Evolutionary conservation across 2,113 vertebrate genomes (phyloP).

Genomic region (Calyptommatus sinebrachiatus): DNA sequence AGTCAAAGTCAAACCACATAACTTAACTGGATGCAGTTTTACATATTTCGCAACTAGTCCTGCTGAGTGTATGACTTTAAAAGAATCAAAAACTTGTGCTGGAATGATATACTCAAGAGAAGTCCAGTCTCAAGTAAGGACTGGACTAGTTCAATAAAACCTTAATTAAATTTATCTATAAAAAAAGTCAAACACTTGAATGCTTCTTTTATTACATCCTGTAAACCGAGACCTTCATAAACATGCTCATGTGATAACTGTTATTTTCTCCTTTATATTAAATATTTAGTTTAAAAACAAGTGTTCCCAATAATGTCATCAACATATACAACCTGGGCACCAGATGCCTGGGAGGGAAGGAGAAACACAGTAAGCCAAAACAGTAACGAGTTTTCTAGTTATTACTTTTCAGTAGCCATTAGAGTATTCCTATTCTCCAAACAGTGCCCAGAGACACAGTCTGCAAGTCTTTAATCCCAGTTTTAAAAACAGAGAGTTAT

Average conservation of each 20-base stretch:
- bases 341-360: constrained; percentile 66
- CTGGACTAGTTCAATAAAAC: constrained; percentile 49
- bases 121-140: constrained; percentile 41
- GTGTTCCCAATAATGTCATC: constrained; percentile 69
- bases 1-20: constrained; percentile 57
- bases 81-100: constrained; percentile 48
- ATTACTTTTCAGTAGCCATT: constrained; percentile 65
- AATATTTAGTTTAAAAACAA: constrained; percentile 70
- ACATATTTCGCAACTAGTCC: constrained; percentile 29
- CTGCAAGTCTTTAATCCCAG: constrained; percentile 67
- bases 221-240: constrained; percentile 69
- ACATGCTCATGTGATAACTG: constrained; percentile 63
- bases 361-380: constrained; percentile 49
- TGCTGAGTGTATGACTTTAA: constrained; percentile 34
- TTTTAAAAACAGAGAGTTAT: constrained; percentile 53
- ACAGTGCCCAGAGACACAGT: constrained; percentile 57
- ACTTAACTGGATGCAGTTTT: constrained; percentile 42
- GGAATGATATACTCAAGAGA: constrained; percentile 48
- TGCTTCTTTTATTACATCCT: constrained; percentile 68
- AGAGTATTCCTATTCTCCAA: constrained; percentile 60
- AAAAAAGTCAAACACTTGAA: constrained; percentile 65
- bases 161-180: constrained; percentile 67
- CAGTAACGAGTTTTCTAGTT: constrained; percentile 56
- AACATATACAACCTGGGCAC: constrained; percentile 64
- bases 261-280: constrained; percentile 56